Base-by-base conservation (phyloP, 2,113 vertebrate species). In the Synchiropus splendidus region DNA sequence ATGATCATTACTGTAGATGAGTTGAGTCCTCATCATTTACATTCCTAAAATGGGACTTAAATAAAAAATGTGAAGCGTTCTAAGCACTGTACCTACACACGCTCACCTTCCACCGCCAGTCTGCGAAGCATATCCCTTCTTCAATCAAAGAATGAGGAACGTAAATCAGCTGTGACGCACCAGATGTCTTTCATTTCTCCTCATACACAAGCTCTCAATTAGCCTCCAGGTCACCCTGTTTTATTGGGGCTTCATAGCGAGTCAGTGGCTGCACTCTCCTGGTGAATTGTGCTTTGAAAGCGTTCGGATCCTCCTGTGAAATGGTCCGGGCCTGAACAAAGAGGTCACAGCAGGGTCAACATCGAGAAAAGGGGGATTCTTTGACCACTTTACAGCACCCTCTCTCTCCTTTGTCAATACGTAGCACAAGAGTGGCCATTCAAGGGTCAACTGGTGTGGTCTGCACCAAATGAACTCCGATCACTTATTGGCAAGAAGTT, bases 361-460 rank as follows among this genome's bases (percentile, higher is more conserved):
- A 72, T 82, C 57, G 78, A 78, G 75, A 71, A 8, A 79, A 49
- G 48, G 58, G 43, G 30, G 45, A 61, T 54, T 42, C 61, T 64
- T 49, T 44, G 47, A 41, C 63, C 51, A 48, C 70, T 81, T 82
- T 76, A 79, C 65, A 63, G 70, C 77, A 54, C 61, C 69, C 68
- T 70, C 41, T 37, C 32, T 21, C 49, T n/a, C 59, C 48, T 61
- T 76, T 81, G 72, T 74, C 45, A 18, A 53, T 12, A 54, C 45
- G 32, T 18, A 61, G 59, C 78, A 75, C 59, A 64, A 67, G 67
- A 55, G 56, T 47, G 45, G 61, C 54, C 60, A 62, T 45, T 70
- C 46, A 55, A 42, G 54, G 67, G 74, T 78, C 74, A 81, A 77
- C 81, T 78, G 78, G 80, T 83, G 81, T 78, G 74, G 63, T 62